Percentiles rank a stretch among this genome's conserved stretches.
Conservation (phyloP, 2,113 vertebrate species). For the Rhadina sibilatrix region DNA sequence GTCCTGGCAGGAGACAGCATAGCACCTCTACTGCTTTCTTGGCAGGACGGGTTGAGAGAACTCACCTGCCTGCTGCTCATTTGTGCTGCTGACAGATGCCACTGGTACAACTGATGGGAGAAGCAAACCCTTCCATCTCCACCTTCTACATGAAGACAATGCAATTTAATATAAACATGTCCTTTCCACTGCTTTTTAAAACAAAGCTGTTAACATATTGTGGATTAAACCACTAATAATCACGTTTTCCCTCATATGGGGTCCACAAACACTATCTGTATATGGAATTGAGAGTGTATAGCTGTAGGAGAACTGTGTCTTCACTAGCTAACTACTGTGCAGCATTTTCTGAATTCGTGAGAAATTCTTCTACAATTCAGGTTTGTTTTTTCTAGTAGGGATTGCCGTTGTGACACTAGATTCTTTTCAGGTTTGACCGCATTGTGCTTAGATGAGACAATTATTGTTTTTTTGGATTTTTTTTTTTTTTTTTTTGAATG, state of each 20-base stretch:
- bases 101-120: not conserved
- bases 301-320: not conserved
- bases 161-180: not conserved
- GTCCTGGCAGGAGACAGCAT: not conserved
- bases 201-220: not conserved
- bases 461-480: not conserved
- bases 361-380: not conserved
- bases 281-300: not conserved
- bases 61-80: not conserved
- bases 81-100: not conserved
- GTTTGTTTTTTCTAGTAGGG: not conserved
- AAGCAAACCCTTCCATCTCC: not conserved
- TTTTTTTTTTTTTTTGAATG: not conserved
- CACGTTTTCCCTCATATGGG: not conserved
- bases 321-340: not conserved
- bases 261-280: not conserved
- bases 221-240: not conserved
- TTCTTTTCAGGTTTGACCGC: not conserved
- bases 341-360: not conserved
- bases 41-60: not conserved
- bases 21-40: not conserved
- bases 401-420: not conserved
- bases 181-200: not conserved
- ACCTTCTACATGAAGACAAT: fast-evolving
- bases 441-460: not conserved